Evolutionary conservation across 2,797 vertebrate genomes (phyloP).

Genomic region (Orientallactaga sibirica): DNA sequence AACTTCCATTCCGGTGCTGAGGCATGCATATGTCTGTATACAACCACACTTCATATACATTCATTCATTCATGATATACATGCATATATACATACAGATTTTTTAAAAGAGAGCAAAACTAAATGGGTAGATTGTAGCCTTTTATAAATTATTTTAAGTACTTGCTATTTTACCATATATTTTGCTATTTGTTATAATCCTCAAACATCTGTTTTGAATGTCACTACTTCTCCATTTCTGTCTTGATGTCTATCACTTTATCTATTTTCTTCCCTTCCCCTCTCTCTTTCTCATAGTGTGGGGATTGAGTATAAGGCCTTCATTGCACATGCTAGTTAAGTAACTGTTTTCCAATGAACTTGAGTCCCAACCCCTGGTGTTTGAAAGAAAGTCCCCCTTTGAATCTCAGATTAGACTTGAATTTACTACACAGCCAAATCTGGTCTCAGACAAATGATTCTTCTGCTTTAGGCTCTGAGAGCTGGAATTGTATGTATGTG

Average conservation of each 20-base stretch:
- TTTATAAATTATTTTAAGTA: conserved; percentile 1
- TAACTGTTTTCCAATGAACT: neutral
- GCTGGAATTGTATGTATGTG: neutral
- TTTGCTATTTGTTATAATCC: conserved; percentile 20
- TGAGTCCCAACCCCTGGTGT: neutral
- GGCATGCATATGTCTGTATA: too few species aligned
- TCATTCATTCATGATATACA: too few species aligned
- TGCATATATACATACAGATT: too few species aligned
- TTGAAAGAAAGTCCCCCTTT: neutral
- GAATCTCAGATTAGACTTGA: neutral
- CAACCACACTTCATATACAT: too few species aligned
- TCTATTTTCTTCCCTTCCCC: too few species aligned
- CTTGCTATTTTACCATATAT: neutral
- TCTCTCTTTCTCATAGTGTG: neutral
- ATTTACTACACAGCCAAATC: neutral
- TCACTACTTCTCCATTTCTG: neutral
- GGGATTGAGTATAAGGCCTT: neutral
- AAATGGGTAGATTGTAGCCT: neutral
- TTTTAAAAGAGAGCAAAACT: too few species aligned
- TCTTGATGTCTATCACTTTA: neutral
- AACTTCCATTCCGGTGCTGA: too few species aligned
- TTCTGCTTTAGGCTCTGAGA: neutral
- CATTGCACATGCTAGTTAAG: neutral
- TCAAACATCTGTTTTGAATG: neutral
- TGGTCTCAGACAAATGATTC: neutral